Percentiles rank a stretch among this genome's conserved stretches.
Conservation (phyloP, 2,797 vertebrate species). For the Lophura swinhoii region DNA sequence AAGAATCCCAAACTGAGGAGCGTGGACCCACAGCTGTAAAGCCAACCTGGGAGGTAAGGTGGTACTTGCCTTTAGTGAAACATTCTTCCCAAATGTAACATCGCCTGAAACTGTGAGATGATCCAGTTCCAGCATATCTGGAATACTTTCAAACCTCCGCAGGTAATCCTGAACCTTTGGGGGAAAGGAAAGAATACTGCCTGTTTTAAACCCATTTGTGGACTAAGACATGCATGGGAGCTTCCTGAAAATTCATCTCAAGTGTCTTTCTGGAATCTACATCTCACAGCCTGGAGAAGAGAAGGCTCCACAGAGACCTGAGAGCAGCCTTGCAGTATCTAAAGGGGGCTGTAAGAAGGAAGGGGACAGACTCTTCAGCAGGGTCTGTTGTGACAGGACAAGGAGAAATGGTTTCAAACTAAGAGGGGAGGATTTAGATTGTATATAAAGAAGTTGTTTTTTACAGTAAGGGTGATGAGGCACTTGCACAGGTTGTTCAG, state of each 20-base stretch:
- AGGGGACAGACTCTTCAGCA: no score
- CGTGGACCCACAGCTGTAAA: background rate
- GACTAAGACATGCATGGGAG: background rate
- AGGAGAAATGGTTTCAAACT: no score
- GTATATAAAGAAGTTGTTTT: no score
- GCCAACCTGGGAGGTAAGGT: background rate
- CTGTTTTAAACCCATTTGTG: background rate
- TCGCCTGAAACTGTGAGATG: constrained; percentile 98
- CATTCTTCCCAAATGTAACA: constrained; percentile 97
- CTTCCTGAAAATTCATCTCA: background rate
- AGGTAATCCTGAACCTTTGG: constrained; percentile 95
- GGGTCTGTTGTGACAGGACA: no score
- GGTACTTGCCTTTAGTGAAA: constrained; percentile 92
- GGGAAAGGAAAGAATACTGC: background rate
- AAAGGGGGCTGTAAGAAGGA: no score
- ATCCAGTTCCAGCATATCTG: constrained; percentile 98
- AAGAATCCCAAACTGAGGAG: background rate
- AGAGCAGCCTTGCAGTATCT: no score
- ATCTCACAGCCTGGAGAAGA: background rate
- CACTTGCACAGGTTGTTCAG: no score
- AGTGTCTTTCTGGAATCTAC: background rate
- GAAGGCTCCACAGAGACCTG: no score
- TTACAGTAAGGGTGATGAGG: no score
- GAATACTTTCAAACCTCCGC: constrained; percentile 96
- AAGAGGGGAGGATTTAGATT: no score